Evolutionary conservation across 1,140 invertebrate species (phyloP).

Genomic region (Mizuhopecten yessoensis): DNA sequence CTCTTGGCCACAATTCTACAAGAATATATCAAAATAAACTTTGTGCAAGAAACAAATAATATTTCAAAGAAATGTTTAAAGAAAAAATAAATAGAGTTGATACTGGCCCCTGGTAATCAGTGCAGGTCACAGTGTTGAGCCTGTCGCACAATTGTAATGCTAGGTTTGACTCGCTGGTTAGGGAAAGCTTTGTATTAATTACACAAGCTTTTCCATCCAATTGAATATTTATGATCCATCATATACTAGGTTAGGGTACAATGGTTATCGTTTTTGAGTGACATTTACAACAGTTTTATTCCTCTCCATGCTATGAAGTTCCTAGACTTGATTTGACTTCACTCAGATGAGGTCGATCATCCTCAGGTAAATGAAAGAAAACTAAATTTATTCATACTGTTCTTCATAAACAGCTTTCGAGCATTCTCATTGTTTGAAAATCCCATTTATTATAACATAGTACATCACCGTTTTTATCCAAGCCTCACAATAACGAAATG

Average conservation of each 20-base stretch:
- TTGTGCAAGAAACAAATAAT: too few species aligned
- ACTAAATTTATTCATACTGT: neutral
- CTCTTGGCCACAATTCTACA: too few species aligned
- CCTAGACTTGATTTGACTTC: neutral
- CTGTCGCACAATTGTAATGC: too few species aligned
- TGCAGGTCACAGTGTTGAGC: too few species aligned
- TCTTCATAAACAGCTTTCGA: neutral
- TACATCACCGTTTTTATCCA: neutral
- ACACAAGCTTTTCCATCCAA: neutral
- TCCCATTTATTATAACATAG: neutral
- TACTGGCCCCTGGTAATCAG: too few species aligned
- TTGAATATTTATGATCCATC: constrained; percentile 8
- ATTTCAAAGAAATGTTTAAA: too few species aligned
- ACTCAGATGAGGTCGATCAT: neutral
- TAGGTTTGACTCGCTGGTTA: neutral
- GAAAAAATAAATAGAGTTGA: too few species aligned
- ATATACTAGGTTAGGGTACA: neutral
- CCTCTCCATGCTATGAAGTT: neutral
- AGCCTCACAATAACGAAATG: neutral
- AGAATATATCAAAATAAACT: too few species aligned
- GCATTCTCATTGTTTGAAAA: neutral
- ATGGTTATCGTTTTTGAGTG: neutral
- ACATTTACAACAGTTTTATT: neutral
- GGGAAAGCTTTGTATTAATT: neutral
- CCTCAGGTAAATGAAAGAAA: neutral